Percentiles rank a stretch among this genome's conserved stretches.
Evolutionary conservation across 2,113 vertebrate species (phyloP).

Genomic region (Solea solea): DNA sequence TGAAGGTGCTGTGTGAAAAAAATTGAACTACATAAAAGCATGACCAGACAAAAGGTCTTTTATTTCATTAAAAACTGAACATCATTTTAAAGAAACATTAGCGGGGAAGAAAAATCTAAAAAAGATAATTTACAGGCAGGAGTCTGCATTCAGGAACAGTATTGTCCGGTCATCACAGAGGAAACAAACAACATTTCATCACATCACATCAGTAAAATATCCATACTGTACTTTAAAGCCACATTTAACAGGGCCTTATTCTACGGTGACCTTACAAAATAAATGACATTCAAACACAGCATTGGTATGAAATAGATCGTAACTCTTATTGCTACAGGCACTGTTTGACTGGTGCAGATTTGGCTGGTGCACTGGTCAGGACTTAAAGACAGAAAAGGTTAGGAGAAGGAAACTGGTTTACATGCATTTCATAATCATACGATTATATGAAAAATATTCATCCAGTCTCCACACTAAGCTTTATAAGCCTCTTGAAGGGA

Average conservation of each 20-base stretch:
- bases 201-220: constrained; percentile 28
- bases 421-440: constrained; percentile 63
- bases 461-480: constrained; percentile 26
- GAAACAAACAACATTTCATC: constrained; percentile 12
- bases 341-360: constrained; percentile 52
- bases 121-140: constrained; percentile 21
- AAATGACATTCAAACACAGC: constrained; percentile 29
- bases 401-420: constrained; percentile 38
- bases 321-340: constrained; percentile 62
- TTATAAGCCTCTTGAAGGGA: constrained; percentile 69
- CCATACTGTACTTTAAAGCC: constrained; percentile 7
- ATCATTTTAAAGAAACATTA: constrained; percentile 38
- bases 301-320: constrained; percentile 36
- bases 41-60: constrained; percentile 27
- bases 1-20: background rate
- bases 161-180: constrained; percentile 9
- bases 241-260: constrained; percentile 33
- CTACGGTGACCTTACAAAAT: constrained; percentile 41
- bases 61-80: constrained; percentile 39
- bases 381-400: constrained; percentile 55
- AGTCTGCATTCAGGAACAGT: constrained; percentile 21
- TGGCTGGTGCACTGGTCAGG: constrained; percentile 54
- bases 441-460: constrained; percentile 45
- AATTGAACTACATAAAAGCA: constrained; percentile 17
- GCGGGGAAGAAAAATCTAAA: constrained; percentile 13